Evolutionary conservation across 2,113 vertebrate species (phyloP).

Genomic region (Petromus typicus): DNA sequence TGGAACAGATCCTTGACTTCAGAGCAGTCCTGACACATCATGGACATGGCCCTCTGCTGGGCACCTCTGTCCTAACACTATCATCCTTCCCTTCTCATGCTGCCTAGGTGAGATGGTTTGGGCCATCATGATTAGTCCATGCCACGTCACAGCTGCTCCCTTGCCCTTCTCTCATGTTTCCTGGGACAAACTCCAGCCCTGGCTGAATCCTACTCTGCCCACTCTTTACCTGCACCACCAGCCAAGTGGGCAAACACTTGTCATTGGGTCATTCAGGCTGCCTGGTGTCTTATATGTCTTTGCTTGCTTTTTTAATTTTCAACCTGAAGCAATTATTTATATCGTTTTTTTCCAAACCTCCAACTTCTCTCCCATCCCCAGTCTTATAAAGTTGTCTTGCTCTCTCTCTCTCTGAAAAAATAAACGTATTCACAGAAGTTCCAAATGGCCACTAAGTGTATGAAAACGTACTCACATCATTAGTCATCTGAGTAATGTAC

Average conservation of each 20-base stretch:
- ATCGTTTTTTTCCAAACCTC: not conserved
- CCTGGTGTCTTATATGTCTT: not conserved
- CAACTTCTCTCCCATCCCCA: not conserved
- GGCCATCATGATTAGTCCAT: not conserved
- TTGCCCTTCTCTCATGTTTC: not conserved
- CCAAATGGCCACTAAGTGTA: not conserved
- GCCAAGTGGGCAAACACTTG: not conserved
- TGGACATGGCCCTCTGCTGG: not conserved
- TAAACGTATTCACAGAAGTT: not conserved
- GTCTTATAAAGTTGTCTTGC: not conserved
- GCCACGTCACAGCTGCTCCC: not conserved
- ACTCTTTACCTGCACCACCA: not conserved
- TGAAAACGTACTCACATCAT: not conserved
- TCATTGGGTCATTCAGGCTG: not conserved
- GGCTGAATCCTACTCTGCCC: not conserved
- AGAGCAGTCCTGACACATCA: not conserved
- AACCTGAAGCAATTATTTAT: not conserved
- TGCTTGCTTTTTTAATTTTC: not conserved
- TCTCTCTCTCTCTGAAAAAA: not conserved
- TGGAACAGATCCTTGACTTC: not conserved
- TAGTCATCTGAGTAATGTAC: not conserved
- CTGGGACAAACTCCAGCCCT: not conserved
- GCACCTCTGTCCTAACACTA: not conserved
- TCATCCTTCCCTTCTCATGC: not conserved
- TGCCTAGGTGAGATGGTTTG: not conserved